phyloP scores from a whole-genome alignment of 37 sponge, comb jelly and placozoan species.

The Ephydatia muelleri region DNA sequence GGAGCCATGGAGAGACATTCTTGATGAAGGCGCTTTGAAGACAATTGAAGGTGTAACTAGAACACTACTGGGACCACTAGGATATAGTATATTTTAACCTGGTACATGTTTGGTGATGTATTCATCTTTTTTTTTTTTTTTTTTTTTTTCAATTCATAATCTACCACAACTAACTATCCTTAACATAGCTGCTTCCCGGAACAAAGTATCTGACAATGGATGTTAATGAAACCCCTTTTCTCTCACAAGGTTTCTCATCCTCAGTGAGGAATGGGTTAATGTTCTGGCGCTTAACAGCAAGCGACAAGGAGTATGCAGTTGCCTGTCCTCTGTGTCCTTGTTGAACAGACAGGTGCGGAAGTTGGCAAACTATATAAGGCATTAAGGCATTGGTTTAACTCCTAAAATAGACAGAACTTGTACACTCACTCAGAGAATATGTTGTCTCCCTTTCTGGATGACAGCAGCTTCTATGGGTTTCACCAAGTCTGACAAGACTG shows the following conservation, averaged over 20 bases:
- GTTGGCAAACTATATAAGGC: background rate
- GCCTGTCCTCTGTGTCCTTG: background rate
- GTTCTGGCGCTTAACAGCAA: conserved; percentile 42
- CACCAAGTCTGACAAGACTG: conserved; percentile 68
- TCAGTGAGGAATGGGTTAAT: conserved; percentile 66
- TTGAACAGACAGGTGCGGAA: background rate
- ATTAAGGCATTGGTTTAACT: background rate
- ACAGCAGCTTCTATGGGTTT: conserved; percentile 84
- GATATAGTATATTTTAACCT: background rate
- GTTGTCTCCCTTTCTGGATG: conserved; percentile 87
- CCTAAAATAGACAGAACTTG: background rate
- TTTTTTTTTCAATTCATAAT: background rate
- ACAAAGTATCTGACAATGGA: conserved; percentile 35
- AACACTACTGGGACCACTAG: background rate
- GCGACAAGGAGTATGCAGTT: conserved; percentile 4
- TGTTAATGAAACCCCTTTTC: background rate
- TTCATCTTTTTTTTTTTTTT: background rate
- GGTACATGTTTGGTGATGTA: background rate
- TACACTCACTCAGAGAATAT: conserved; percentile 43
- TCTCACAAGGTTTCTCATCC: conserved; percentile 28
- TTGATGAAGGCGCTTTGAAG: background rate
- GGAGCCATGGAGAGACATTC: background rate
- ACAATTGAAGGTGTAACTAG: background rate
- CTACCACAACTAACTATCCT: background rate
- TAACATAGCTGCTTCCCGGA: conserved; percentile 6